Percentiles rank a stretch among this genome's conserved stretches.
phyloP scores from a whole-genome alignment of 2,888 invertebrate species.

The Phlogophora meticulosa region DNA sequence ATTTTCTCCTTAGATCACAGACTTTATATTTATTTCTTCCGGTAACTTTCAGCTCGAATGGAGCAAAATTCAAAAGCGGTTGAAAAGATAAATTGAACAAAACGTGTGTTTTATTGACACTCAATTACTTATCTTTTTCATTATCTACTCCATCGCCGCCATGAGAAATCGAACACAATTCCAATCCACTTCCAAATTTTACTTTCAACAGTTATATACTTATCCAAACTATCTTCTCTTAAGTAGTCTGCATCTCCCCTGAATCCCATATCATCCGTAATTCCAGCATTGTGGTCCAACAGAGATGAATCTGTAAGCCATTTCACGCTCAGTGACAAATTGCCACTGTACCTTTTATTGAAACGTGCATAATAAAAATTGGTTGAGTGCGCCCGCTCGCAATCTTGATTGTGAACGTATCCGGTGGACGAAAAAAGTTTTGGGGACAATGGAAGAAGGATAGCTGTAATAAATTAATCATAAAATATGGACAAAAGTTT shows the following conservation, averaged over 20 bases:
- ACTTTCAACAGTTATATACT: not conserved
- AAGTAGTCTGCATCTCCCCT: not conserved
- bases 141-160: no score
- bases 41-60: no score
- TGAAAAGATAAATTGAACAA: no score
- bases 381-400: conserved; percentile 60
- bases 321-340: conserved; percentile 71
- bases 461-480: conserved; percentile 58
- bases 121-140: no score
- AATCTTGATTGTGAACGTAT: conserved; percentile 61
- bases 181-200: not conserved
- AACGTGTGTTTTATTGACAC: no score
- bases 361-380: conserved; percentile 66
- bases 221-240: not conserved
- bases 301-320: conserved; percentile 69
- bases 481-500: conserved; percentile 52
- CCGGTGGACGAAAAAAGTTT: conserved; percentile 57
- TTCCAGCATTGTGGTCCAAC: conserved; percentile 43
- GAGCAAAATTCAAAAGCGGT: no score
- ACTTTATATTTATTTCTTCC: no score
- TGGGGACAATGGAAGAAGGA: conserved; percentile 42
- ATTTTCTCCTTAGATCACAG: no score
- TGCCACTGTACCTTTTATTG: conserved; percentile 73
- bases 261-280: conserved; percentile 7
- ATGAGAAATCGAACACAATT: not conserved